Evolutionary conservation across 2,888 invertebrate genomes (phyloP).

Genomic region (Dynastes tityus): DNA sequence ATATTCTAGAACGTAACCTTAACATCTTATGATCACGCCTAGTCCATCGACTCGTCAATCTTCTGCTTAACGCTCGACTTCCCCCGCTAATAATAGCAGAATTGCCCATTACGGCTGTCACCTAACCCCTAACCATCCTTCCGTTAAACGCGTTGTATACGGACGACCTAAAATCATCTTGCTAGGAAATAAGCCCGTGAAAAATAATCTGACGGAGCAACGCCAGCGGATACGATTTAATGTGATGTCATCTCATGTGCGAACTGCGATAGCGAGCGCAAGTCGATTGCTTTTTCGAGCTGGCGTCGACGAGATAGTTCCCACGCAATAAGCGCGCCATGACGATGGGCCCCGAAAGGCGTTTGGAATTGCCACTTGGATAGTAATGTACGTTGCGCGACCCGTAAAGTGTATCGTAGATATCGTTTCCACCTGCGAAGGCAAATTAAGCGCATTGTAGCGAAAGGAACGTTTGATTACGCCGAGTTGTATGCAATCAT

Average conservation of each 20-base stretch:
- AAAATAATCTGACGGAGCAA: neutral
- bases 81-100: neutral
- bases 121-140: neutral
- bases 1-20: neutral
- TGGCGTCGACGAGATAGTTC: neutral
- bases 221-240: neutral
- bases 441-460: constrained; percentile 2
- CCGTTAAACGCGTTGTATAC: neutral
- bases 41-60: neutral
- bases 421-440: neutral
- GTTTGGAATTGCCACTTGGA: constrained; percentile 7
- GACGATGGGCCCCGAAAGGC: neutral
- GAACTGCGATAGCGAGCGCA: neutral
- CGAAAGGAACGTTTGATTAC: neutral
- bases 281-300: neutral
- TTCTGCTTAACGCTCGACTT: constrained; percentile 1
- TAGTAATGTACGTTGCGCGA: constrained; percentile 1
- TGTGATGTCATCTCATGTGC: constrained; percentile 2
- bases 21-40: neutral
- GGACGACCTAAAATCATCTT: too few relatives aligned
- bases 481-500: neutral
- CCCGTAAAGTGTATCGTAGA: neutral
- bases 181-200: neutral
- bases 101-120: constrained; percentile 3
- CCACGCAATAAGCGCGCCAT: neutral